Base-by-base conservation (phyloP, 1,140 invertebrate species). In the Drosophila saltans region DNA sequence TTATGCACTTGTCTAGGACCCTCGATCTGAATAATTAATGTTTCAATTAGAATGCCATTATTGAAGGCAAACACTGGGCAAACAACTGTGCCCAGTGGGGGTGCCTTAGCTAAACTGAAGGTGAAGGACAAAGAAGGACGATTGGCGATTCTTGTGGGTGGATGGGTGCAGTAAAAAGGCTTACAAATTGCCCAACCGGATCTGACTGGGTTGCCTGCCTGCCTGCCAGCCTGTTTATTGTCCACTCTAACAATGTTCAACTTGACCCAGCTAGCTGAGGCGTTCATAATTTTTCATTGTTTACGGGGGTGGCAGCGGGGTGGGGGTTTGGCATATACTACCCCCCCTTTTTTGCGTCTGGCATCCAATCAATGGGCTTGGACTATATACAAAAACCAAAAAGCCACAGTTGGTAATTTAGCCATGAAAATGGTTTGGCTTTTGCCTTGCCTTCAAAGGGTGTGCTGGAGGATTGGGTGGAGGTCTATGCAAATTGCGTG, bases 1-100 rank as follows among this genome's bases (percentile, higher is more conserved):
- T 26, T 76, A 39, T 71, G 41, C 72, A 72, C 68, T 76, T 69
- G 69, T 43, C 41, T 16, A 40, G 55, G 30, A 56, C 26, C 69
- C 33, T 28, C 56, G 55, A 45, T 43, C 66, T 84, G 33, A 89
- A 88, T 88, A 89, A 84, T 89, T 88, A 84, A 88, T 89, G 80
- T 84, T 88, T 89, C 84, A 89, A 88, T 88, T 88, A 88, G 74
- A 88, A 81, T 89, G 78, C 69, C 70, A 81, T 88, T 88, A 89
- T 73, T 65, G 67, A 63, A 71, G 71, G 76, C 70, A 70, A 73
- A 63, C 70, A 66, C 39, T 58, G 66, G 59, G 33, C 33, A 36
- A 16, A 16, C 55, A 26, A 41, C 64, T 61, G 62, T 40, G 64
- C n/a, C 66, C 63, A 59, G 28, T 52, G 62, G 58, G 24, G 39